Base-by-base conservation (phyloP, 2,888 invertebrate genomes). In the Aphelenchoides bicaudatus region DNA sequence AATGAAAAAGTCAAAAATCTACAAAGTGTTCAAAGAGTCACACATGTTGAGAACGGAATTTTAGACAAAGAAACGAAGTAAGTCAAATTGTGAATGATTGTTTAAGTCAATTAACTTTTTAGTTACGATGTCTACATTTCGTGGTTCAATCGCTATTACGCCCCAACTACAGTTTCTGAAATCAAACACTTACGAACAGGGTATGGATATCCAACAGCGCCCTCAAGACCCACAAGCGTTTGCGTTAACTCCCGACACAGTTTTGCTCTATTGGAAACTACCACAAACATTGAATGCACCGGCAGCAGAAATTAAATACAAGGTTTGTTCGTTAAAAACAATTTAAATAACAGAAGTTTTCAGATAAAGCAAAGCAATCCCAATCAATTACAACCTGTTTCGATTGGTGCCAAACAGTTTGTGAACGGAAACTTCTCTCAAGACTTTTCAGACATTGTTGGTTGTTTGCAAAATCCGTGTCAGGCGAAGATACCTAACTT, bases 31-130 rank as follows among this genome's bases (percentile, higher is more conserved):
- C 59, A 68, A 3, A 68, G 67, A 13, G 55, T 58, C 23, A 70
- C 69, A 43, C 75, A 74, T 50, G 63, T 77, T 5, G 77, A 77
- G 34, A 75, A 77, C 57, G 77, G 75, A 8, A 74, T 73, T 54
- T 63, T 77, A 28, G 77, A 77, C 55, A 78, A 78, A 50, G 75
- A 77, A 53, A 78, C 75, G 0, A 75, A 75, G 66, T 76, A 66
- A 52, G 71, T 52, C 10, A 3, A 4, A 2, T 21, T 46, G 2
- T n/a, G 16, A 43, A 19, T 2, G 34, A 10, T 34, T n/a, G 34
- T 34, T 34, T 34, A 34, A 10, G 10, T n/a, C 34, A 34, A 34
- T n/a, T 10, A 34, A 34, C 34, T 50, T 56, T 58, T 21, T 37
- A 71, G 70, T 38, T 72, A 76, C 47, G 76, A 72, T 10, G 73